Evolutionary conservation across 2,888 invertebrate species (phyloP).

Genomic region (Yponomeuta sedellus): DNA sequence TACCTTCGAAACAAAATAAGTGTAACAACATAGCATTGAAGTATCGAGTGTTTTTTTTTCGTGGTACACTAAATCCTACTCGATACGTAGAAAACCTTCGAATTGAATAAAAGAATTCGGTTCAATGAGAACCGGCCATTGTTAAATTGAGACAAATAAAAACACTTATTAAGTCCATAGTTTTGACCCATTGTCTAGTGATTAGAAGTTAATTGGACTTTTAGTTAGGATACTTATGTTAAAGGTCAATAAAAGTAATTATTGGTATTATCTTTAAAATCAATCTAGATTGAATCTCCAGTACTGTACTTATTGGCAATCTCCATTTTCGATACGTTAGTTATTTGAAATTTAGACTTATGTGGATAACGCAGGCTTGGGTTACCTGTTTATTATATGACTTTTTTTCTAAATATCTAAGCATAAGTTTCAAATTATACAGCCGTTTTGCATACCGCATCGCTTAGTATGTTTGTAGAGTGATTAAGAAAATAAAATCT

Average conservation of each 20-base stretch:
- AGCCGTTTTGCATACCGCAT: too few species aligned
- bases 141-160: conserved; percentile 29
- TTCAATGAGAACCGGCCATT: conserved; percentile 33
- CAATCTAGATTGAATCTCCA: not conserved
- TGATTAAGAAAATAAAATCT: too few species aligned
- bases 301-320: not conserved
- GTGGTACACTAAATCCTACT: not conserved
- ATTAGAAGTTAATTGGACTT: conserved; percentile 26
- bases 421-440: too few species aligned
- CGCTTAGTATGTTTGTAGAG: too few species aligned
- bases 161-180: conserved; percentile 20
- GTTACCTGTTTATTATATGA: not conserved
- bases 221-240: not conserved
- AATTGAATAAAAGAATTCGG: conserved; percentile 25
- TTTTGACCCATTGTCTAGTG: conserved; percentile 29
- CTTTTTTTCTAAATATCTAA: too few species aligned
- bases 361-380: not conserved
- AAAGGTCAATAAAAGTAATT: not conserved
- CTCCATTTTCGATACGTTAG: too few species aligned
- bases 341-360: not conserved
- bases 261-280: not conserved
- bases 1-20: not conserved
- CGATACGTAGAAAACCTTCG: not conserved
- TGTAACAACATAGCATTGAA: not conserved
- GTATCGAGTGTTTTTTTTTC: not conserved